Evolutionary conservation across 2,797 vertebrate genomes (phyloP), one percentile per base, ranked within the genome.

Genomic region (Dallia pectoralis): DNA sequence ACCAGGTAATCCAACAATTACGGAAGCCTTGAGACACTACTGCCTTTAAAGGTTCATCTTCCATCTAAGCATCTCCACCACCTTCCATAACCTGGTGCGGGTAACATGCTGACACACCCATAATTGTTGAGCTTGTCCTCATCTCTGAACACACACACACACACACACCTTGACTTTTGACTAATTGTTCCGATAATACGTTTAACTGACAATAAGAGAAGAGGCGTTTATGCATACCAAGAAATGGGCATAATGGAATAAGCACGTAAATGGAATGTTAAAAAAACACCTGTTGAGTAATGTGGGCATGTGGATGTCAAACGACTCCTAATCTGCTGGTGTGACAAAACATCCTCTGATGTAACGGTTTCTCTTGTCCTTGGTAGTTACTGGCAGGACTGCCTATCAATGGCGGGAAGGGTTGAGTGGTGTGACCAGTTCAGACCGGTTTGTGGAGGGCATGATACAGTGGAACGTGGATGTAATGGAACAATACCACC

Each of bases 381-480:
- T 67, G 56, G 40, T 75, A 22, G 56, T 51, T 29, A 65, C 74
- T 78, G 72, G 56, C 30, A 72, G 70, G 59, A 14, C 65, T 40
- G 64, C 12, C 12, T 18, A 25, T 49, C 40, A 53, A 67, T 30
- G n/a, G 69, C 4, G 62, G 61, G 40, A n/a, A 18, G 22, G 65
- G 15, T 64, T 69, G 74, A 67, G 67, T 30, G 66, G 71, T 66
- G 71, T 74, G 64, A 70, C 72, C 33, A 25, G 47, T 72, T 67
- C 65, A 44, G 36, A 29, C 65, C 49, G 48, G 47, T 76, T 59
- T 33, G 18, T 48, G 71, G 77, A 30, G 48, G 33, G 73, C 78
- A 69, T 76, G 79, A 84, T 79, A 80, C 72, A 75, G 70, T 78
- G 74, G 72, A 74, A 78, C 48, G 71, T 48, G 69, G 73, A 65